A percentile compares a stretch with the other conserved stretches of the same genome.
These are phyloP conservation scores for Elaphurus davidianus DNA, from an alignment of 2,113 vertebrate species.

Conservation along the genomic window DNA sequence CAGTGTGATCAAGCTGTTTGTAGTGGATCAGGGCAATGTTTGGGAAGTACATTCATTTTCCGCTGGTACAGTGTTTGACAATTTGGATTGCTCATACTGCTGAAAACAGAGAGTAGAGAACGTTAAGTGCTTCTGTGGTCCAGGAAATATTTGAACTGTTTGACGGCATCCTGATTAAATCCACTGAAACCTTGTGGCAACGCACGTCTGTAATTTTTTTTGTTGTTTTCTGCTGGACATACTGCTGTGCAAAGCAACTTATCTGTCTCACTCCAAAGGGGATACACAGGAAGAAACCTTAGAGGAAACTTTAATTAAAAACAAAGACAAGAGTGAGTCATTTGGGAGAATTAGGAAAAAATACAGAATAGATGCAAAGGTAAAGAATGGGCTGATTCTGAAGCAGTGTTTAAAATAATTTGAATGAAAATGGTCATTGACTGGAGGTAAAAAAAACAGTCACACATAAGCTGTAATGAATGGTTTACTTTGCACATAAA, in stretches of 20 bases:
- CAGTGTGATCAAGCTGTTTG: constrained; percentile 11
- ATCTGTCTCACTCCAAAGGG: constrained; percentile 40
- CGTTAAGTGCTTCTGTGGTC: neutral
- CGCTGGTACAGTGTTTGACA: neutral
- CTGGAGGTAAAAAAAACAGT: constrained; percentile 27
- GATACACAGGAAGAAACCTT: constrained; percentile 47
- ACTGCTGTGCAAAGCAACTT: constrained; percentile 40
- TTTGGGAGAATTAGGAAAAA: constrained; percentile 45
- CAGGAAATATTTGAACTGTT: constrained; percentile 34
- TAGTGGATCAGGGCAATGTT: neutral
- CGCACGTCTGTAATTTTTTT: neutral
- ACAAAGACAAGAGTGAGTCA: constrained; percentile 56
- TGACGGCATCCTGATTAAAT: constrained; percentile 11
- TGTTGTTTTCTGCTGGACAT: constrained; percentile 24
- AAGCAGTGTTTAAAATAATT: constrained; percentile 33
- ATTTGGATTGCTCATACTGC: constrained; percentile 10
- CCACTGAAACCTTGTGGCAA: neutral
- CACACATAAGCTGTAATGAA: neutral
- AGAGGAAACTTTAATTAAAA: constrained; percentile 56
- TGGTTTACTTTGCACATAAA: constrained; percentile 18
- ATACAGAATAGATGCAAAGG: neutral
- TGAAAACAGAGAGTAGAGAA: neutral
- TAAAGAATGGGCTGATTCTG: constrained; percentile 23
- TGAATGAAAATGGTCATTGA: constrained; percentile 5
- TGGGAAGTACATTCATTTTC: neutral